Conservation (phyloP, 2,113 vertebrate species). For the Andinoacara biseriatus region DNA sequence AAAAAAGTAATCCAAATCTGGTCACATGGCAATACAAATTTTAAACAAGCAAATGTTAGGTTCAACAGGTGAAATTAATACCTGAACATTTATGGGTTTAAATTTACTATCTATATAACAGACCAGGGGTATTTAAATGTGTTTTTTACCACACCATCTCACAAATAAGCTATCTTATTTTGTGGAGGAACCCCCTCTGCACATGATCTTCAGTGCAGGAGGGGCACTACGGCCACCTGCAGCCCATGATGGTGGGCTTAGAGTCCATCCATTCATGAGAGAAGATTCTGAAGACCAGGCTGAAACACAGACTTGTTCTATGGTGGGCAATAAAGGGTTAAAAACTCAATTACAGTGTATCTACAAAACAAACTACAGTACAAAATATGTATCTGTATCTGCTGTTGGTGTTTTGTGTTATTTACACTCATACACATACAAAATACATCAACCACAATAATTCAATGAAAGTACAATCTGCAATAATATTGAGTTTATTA, state of each 20-base stretch:
- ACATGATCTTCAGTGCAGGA: too few species aligned
- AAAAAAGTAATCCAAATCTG: neutral
- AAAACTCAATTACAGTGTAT: neutral
- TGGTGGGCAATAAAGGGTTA: too few species aligned
- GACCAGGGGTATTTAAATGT: too few species aligned
- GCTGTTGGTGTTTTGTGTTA: neutral
- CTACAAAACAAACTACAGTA: neutral
- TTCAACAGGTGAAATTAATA: too few species aligned
- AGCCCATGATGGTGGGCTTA: neutral
- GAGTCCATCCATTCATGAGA: neutral
- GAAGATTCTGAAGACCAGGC: neutral
- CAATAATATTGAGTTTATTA: too few species aligned
- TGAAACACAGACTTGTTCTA: neutral
- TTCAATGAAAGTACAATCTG: neutral
- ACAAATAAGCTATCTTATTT: too few species aligned
- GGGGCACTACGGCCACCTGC: too few species aligned
- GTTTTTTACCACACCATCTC: too few species aligned
- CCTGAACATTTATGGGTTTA: too few species aligned
- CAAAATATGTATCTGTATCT: neutral
- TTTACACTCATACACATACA: neutral
- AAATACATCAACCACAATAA: neutral
- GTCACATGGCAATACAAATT: fast-evolving
- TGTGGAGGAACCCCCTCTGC: too few species aligned
- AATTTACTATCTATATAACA: too few species aligned
- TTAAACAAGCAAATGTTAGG: too few species aligned